phyloP scores from a whole-genome alignment of 2,113 vertebrate genomes.

The Pogonocichla stellata region DNA sequence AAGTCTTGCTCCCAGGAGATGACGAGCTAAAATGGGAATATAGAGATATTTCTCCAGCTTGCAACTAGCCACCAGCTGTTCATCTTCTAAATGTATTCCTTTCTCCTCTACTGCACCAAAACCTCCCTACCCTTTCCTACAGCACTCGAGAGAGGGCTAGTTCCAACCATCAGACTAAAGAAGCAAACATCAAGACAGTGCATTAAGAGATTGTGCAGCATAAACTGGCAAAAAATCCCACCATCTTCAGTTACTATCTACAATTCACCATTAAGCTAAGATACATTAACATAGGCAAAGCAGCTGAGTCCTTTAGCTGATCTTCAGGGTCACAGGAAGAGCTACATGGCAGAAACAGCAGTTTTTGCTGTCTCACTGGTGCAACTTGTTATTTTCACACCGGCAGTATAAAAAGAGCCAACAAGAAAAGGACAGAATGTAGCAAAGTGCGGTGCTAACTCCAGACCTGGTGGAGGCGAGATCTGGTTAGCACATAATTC shows the following conservation, averaged over 20 bases:
- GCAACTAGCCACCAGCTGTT: constrained; percentile 7
- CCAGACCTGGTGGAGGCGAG: fast-evolving
- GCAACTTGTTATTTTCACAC: not conserved
- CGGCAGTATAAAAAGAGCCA: not conserved
- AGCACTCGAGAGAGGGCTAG: not conserved
- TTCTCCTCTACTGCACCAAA: not conserved
- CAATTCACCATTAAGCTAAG: not conserved
- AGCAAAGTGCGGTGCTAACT: not conserved
- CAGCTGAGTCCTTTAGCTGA: not conserved
- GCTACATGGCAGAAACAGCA: not conserved
- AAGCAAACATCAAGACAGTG: not conserved
- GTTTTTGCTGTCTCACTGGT: not conserved
- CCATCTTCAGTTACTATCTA: not conserved
- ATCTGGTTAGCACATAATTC: not conserved
- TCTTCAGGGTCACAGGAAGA: not conserved
- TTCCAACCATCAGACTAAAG: not conserved
- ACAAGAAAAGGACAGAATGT: not conserved
- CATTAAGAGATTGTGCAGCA: not conserved
- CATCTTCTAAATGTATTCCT: not conserved
- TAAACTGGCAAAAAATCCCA: not conserved
- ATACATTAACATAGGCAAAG: not conserved
- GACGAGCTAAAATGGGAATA: constrained; percentile 18
- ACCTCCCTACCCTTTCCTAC: not conserved
- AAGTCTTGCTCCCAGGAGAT: constrained; percentile 4
- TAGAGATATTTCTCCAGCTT: constrained; percentile 17